Conservation (phyloP, 2,888 invertebrate species). For the Pristionchus fissidentatus region DNA sequence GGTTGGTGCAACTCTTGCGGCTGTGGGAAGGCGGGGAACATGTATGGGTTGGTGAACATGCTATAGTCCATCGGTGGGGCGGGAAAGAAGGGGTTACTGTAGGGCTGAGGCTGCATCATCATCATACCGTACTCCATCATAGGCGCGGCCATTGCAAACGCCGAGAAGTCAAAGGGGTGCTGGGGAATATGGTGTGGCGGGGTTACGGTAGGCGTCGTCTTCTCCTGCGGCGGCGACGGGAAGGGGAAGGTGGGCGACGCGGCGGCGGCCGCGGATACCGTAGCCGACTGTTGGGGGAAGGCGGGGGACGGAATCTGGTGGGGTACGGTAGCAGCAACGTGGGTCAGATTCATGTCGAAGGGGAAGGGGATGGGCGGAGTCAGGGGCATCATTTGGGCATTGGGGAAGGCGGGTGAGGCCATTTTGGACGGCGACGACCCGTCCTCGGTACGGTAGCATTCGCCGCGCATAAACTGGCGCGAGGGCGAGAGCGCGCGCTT, state of each 20-base stretch:
- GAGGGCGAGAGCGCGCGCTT: no score
- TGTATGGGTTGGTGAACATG: no score
- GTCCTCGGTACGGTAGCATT: background rate
- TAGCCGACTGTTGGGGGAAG: background rate
- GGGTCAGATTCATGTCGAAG: no score
- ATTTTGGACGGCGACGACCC: background rate
- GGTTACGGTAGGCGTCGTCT: constrained; percentile 9
- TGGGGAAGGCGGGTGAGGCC: constrained; percentile 34
- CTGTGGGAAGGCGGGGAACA: no score
- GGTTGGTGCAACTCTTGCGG: no score
- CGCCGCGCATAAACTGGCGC: no score
- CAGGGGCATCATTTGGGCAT: background rate
- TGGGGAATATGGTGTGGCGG: background rate
- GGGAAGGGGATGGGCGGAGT: no score
- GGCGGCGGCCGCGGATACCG: background rate
- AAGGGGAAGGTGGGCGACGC: background rate
- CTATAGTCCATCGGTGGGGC: no score
- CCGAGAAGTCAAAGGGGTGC: background rate
- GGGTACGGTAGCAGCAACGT: background rate
- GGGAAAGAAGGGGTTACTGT: no score
- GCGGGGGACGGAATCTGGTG: background rate
- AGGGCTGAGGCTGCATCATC: background rate
- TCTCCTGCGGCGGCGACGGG: constrained; percentile 35
- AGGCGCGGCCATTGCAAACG: background rate
- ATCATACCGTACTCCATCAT: constrained; percentile 27